These are phyloP conservation scores for Leptosomus discolor DNA, from an alignment of 2,113 vertebrate species.

Conservation along the genomic window DNA sequence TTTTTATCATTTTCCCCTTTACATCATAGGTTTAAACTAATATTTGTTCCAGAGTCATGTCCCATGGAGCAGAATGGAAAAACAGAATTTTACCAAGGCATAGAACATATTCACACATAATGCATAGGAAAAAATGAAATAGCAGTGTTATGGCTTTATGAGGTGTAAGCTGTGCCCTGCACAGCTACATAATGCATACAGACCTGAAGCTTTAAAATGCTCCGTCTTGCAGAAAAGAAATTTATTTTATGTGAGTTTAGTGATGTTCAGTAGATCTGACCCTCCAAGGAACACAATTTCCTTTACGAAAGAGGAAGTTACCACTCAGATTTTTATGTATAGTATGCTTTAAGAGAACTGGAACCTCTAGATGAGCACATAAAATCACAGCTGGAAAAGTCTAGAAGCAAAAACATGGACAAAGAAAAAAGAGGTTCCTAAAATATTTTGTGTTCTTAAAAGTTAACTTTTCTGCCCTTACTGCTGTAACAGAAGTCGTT, in stretches of 20 bases:
- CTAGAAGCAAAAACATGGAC: neutral
- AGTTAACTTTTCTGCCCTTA: neutral
- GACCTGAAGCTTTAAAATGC: neutral
- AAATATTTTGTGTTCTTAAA: neutral
- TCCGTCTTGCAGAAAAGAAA: neutral
- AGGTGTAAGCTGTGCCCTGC: neutral
- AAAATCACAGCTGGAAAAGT: constrained; percentile 15
- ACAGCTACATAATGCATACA: neutral
- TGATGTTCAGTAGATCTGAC: neutral
- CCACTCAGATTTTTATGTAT: neutral
- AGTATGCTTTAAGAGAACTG: neutral
- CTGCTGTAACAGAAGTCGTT: neutral
- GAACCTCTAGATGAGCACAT: neutral
- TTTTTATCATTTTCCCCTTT: neutral
- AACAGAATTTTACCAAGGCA: constrained; percentile 6
- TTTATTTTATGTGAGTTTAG: neutral
- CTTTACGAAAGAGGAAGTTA: neutral
- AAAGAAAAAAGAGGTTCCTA: neutral
- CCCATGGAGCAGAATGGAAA: constrained; percentile 1
- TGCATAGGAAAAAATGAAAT: constrained; percentile 18
- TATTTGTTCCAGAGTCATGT: neutral
- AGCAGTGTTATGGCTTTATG: constrained; percentile 2
- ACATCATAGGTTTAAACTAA: neutral
- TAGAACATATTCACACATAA: neutral
- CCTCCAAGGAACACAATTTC: constrained; percentile 10